Conservation (phyloP, 1,140 invertebrate genomes). For the Philotrypesis tridentata region DNA sequence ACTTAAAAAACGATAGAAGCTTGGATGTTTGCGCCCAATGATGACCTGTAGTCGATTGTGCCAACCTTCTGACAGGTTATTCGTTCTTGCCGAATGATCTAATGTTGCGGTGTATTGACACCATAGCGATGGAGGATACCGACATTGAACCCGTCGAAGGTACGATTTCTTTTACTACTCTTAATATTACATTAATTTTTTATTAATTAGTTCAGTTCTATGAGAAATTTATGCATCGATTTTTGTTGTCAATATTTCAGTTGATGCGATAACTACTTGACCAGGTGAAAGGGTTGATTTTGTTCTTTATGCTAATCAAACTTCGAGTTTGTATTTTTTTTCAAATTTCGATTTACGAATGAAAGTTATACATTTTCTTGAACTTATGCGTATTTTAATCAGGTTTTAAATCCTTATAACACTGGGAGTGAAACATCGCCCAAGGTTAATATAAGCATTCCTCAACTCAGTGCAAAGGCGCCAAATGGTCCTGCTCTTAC, state of each 20-base stretch:
- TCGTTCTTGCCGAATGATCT: no score
- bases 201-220: background rate
- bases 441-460: background rate
- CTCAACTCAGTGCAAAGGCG: background rate
- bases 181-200: background rate
- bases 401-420: conserved; percentile 14
- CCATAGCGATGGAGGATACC: no score
- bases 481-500: background rate
- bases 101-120: no score
- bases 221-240: no score
- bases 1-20: no score
- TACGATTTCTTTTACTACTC: conserved; percentile 61
- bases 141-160: conserved; percentile 84
- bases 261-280: conserved; percentile 73
- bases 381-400: no score
- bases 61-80: no score
- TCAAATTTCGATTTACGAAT: no score
- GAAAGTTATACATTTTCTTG: no score
- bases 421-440: background rate
- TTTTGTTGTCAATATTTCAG: no score
- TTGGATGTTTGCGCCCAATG: no score
- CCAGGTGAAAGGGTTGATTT: conserved; percentile 93
- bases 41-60: no score
- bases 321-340: background rate
- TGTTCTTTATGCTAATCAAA: conserved; percentile 74